Evolutionary conservation across 2,113 vertebrate species (phyloP).

Genomic region (Eretmochelys imbricata): DNA sequence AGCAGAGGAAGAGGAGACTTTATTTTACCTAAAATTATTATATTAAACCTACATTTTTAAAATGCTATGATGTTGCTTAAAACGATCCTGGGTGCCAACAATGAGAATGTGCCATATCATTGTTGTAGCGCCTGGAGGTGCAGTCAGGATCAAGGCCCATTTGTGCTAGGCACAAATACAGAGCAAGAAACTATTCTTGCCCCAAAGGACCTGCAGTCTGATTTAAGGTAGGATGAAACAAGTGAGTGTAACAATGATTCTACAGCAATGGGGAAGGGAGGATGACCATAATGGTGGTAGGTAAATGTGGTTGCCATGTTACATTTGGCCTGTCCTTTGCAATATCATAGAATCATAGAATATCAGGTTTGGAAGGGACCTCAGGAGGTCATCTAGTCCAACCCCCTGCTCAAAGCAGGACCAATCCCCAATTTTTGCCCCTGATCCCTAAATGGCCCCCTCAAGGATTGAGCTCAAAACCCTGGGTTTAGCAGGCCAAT

Average conservation of each 20-base stretch:
- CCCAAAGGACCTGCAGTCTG: background rate
- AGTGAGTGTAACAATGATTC: background rate
- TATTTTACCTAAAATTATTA: background rate
- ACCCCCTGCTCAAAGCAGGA: no score
- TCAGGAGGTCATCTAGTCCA: no score
- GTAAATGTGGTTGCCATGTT: background rate
- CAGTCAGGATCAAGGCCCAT: background rate
- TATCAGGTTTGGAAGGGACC: no score
- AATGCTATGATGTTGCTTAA: background rate
- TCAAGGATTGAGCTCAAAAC: no score
- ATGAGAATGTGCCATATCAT: background rate
- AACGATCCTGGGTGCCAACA: background rate
- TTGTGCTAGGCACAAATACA: background rate
- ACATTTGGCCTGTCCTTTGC: background rate
- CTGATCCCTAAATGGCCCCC: no score
- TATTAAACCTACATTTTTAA: background rate
- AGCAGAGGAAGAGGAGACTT: background rate
- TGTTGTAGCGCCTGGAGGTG: background rate
- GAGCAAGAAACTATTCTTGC: background rate
- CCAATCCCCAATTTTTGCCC: no score
- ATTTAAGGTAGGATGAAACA: background rate
- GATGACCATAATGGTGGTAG: background rate
- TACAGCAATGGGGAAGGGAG: background rate
- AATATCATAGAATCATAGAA: no score
- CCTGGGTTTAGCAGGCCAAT: no score